These are phyloP conservation scores for Caenorhabditis sp. DNA, from an alignment of 2,888 invertebrate genomes.

Conservation along the genomic window DNA sequence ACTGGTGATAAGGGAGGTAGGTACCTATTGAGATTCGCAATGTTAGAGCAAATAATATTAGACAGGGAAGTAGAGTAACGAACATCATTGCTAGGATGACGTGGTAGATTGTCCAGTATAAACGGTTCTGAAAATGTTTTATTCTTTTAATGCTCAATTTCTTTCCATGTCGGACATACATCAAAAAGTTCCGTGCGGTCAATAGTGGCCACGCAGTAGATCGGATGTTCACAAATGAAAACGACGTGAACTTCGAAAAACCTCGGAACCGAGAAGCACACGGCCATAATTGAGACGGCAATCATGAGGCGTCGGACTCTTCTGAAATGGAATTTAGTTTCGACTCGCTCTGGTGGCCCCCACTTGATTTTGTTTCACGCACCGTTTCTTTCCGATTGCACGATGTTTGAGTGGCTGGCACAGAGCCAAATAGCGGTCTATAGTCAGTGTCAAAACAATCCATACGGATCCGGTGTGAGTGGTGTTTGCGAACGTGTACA, in stretches of 20 bases:
- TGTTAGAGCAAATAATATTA: constrained; percentile 75
- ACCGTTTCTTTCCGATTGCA: constrained; percentile 77
- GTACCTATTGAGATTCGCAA: constrained; percentile 63
- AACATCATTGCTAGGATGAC: constrained; percentile 74
- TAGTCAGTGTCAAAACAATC: constrained; percentile 77
- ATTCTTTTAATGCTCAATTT: background rate
- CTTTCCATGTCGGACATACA: too few species aligned
- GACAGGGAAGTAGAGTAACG: constrained; percentile 75
- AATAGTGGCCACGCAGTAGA: constrained; percentile 53
- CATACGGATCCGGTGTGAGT: constrained; percentile 78
- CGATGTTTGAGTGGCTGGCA: constrained; percentile 77
- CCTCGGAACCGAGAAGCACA: constrained; percentile 75
- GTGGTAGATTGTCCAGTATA: constrained; percentile 77
- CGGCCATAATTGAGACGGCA: constrained; percentile 71
- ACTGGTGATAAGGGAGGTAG: background rate
- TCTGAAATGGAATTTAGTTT: constrained; percentile 60
- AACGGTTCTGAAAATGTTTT: constrained; percentile 69
- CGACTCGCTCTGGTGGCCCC: background rate
- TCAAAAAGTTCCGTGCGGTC: constrained; percentile 67
- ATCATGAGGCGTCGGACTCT: constrained; percentile 76
- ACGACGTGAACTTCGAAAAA: constrained; percentile 76
- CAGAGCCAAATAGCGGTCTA: constrained; percentile 77
- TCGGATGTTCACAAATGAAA: constrained; percentile 32
- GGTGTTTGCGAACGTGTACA: constrained; percentile 76
- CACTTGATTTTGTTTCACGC: constrained; percentile 31